These are phyloP conservation scores for Steinernema hermaphroditum DNA, from an alignment of 2,888 invertebrate genomes.

Conservation along the genomic window DNA sequence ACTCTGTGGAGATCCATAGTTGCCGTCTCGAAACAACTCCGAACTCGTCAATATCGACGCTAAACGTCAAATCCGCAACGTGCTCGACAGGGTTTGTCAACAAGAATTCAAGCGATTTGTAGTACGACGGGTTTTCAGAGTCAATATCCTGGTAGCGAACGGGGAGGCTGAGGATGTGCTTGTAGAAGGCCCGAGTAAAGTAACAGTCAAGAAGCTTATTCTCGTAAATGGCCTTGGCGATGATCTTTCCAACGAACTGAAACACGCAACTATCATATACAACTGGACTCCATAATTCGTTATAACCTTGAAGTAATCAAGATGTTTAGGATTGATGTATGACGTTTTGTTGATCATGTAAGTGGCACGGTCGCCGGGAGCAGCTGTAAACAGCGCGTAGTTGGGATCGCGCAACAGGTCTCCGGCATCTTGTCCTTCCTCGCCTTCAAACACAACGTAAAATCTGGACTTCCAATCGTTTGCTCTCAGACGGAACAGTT, in stretches of 20 bases:
- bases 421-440: slow-evolving; percentile 85
- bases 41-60: slow-evolving; percentile 78
- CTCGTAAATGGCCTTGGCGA: slow-evolving; percentile 88
- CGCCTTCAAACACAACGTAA: slow-evolving; percentile 90
- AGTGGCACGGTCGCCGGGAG: slow-evolving; percentile 85
- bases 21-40: slow-evolving; percentile 84
- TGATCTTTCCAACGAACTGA: slow-evolving; percentile 85
- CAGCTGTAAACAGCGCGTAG: slow-evolving; percentile 86
- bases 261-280: too few species aligned
- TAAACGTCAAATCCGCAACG: slow-evolving; percentile 81
- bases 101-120: slow-evolving; percentile 82
- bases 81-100: slow-evolving; percentile 81
- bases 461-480: slow-evolving; percentile 90
- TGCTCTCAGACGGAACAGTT: slow-evolving; percentile 79
- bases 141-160: slow-evolving; percentile 71
- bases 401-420: slow-evolving; percentile 84
- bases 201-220: slow-evolving; percentile 87
- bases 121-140: slow-evolving; percentile 80
- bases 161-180: slow-evolving; percentile 83
- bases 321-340: slow-evolving; percentile 86
- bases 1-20: slow-evolving; percentile 83
- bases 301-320: slow-evolving; percentile 85
- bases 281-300: too few species aligned
- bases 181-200: slow-evolving; percentile 88
- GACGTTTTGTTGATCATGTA: slow-evolving; percentile 88